phyloP scores from a whole-genome alignment of 2,113 vertebrate genomes.

The Hippoglossus stenolepis region DNA sequence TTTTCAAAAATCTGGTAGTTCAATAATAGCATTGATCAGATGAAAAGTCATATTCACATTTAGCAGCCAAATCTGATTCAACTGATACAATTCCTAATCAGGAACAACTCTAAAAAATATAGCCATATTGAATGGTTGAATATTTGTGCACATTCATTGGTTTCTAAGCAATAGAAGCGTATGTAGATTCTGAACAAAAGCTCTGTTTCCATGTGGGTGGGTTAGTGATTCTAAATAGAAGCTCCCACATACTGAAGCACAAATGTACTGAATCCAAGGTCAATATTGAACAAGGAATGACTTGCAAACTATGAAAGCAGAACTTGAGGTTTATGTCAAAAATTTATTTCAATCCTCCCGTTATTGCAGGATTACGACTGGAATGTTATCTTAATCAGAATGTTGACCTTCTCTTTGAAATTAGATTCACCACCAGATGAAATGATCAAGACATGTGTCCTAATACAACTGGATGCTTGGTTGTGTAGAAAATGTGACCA shows the following conservation, averaged over 20 bases:
- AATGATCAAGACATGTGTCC: conserved; percentile 11
- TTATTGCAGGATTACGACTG: neutral
- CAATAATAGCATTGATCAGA: neutral
- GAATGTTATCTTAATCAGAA: neutral
- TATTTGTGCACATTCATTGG: neutral
- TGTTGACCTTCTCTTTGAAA: neutral
- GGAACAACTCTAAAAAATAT: neutral
- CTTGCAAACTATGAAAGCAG: neutral
- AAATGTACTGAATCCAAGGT: no score
- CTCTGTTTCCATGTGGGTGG: neutral
- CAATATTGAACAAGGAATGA: neutral
- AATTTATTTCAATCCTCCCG: neutral
- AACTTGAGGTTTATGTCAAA: conserved; percentile 1
- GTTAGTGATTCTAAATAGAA: neutral
- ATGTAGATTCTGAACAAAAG: neutral
- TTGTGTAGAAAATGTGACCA: conserved; percentile 26
- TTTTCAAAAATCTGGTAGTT: no score
- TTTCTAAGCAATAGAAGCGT: neutral
- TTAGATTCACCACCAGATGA: neutral
- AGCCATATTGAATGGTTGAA: neutral
- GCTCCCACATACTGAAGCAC: neutral
- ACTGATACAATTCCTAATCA: neutral
- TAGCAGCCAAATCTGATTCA: neutral
- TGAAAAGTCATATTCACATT: neutral
- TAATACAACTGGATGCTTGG: neutral